phyloP scores from a whole-genome alignment of 2,888 invertebrate genomes.

The Acanthacorydalis orientalis region DNA sequence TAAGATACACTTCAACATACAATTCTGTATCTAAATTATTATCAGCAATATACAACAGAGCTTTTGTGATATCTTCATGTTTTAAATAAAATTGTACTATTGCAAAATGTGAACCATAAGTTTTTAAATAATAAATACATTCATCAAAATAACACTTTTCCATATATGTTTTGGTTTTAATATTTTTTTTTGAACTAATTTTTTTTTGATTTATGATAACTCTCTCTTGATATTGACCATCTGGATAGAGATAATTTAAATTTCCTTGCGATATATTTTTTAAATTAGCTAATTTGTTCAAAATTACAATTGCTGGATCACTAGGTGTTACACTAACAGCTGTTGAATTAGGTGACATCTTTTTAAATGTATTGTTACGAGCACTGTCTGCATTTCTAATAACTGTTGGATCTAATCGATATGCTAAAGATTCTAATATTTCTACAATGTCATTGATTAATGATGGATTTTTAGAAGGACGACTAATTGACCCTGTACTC shows the following conservation, averaged over 20 bases:
- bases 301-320: constrained; percentile 31
- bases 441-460: constrained; percentile 51
- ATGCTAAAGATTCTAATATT: constrained; percentile 45
- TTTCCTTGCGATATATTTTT: constrained; percentile 25
- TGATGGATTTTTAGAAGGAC: constrained; percentile 46
- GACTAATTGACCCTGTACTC: not conserved
- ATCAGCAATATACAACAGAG: constrained; percentile 50
- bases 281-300: constrained; percentile 27
- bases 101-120: constrained; percentile 60
- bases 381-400: constrained; percentile 27
- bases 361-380: constrained; percentile 13
- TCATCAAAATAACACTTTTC: constrained; percentile 53
- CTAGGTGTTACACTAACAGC: constrained; percentile 13
- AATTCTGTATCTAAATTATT: constrained; percentile 49
- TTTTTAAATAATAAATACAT: constrained; percentile 63
- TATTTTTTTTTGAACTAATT: constrained; percentile 6
- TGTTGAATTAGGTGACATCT: constrained; percentile 19
- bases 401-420: constrained; percentile 32
- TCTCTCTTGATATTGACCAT: not conserved
- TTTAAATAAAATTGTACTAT: constrained; percentile 61
- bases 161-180: constrained; percentile 16
- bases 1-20: constrained; percentile 59
- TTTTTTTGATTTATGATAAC: not conserved
- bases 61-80: constrained; percentile 49
- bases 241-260: constrained; percentile 12